Percentiles rank a stretch among this genome's conserved stretches.
Evolutionary conservation across 2,113 vertebrate species (phyloP).

Genomic region (Lycocorax pyrrhopterus): DNA sequence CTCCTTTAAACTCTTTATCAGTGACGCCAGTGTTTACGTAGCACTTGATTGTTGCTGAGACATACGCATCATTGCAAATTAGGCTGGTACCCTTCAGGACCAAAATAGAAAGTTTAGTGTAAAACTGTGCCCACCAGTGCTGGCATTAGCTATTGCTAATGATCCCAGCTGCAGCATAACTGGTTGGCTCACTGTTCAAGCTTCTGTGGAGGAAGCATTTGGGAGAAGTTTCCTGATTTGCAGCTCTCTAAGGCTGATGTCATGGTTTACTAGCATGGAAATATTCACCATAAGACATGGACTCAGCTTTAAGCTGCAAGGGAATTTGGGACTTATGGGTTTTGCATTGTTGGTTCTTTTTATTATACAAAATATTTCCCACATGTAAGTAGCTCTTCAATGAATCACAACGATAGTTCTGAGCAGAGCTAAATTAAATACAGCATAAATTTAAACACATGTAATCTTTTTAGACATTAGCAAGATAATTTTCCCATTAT

Average conservation of each 20-base stretch:
- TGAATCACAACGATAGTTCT: neutral
- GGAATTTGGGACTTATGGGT: neutral
- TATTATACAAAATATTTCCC: neutral
- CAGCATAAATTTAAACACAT: neutral
- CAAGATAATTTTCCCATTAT: neutral
- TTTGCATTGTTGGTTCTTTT: neutral
- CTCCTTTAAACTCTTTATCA: neutral
- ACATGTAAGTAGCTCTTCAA: neutral
- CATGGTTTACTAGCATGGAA: neutral
- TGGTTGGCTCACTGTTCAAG: neutral
- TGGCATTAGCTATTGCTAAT: neutral
- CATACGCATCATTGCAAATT: neutral
- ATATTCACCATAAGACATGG: neutral
- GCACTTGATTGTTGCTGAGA: neutral
- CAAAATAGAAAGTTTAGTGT: neutral
- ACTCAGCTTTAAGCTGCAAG: neutral
- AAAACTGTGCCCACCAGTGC: neutral
- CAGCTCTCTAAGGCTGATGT: neutral
- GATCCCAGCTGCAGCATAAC: neutral
- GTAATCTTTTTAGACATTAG: neutral
- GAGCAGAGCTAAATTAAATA: neutral
- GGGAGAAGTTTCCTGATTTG: neutral
- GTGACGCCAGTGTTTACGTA: neutral
- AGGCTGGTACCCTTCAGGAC: neutral
- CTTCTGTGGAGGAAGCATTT: neutral